Evolutionary conservation across 2,797 vertebrate genomes (phyloP).

Genomic region (Molossus molossus): DNA sequence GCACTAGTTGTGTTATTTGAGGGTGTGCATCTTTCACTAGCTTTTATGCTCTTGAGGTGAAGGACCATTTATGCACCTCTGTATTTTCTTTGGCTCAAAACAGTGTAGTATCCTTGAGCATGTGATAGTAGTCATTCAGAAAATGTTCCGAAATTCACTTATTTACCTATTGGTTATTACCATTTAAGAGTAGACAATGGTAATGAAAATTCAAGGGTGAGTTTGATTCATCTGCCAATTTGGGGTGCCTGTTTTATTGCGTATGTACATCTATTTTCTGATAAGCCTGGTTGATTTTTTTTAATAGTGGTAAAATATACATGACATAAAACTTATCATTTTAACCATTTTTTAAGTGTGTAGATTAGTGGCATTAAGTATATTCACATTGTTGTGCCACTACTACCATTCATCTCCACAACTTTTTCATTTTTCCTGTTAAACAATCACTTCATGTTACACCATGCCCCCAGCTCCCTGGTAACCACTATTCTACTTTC

Average conservation of each 20-base stretch:
- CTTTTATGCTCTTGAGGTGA: slow-evolving; percentile 27
- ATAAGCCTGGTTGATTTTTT: neutral
- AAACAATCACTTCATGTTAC: neutral
- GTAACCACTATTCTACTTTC: neutral
- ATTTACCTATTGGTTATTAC: neutral
- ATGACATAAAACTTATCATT: neutral
- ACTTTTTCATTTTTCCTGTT: neutral
- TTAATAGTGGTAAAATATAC: neutral
- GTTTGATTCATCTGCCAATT: neutral
- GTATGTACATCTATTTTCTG: slow-evolving; percentile 44
- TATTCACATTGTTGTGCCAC: neutral
- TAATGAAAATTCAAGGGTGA: slow-evolving; percentile 15
- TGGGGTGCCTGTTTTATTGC: neutral
- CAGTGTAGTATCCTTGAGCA: neutral
- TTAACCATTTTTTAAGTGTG: neutral
- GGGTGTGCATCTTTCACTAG: neutral
- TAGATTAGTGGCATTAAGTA: neutral
- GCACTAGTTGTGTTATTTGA: slow-evolving; percentile 17
- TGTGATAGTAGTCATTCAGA: neutral
- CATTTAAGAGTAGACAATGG: slow-evolving; percentile 15
- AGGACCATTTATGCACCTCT: neutral
- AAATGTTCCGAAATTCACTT: neutral
- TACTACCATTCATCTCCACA: neutral
- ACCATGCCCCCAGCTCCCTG: neutral
- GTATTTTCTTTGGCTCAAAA: slow-evolving; percentile 20